Base-by-base conservation (phyloP, 1,140 invertebrate species). In the Oncopodura yosiiana region DNA sequence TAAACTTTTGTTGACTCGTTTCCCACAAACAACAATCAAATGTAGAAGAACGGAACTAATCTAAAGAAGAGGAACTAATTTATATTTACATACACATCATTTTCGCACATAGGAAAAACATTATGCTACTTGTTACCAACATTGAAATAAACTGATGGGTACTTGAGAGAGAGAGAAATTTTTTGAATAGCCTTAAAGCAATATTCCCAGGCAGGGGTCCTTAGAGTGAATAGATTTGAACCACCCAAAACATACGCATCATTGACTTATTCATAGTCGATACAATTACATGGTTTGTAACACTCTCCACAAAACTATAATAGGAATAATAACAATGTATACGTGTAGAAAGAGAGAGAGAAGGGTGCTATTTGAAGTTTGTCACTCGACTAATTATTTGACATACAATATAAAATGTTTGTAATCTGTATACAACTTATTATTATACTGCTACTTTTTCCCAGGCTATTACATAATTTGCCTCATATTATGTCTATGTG, bases 201-300 rank as follows among this genome's bases (percentile, higher is more conserved):
- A n/a, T n/a, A n/a, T n/a, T n/a, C n/a, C n/a, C n/a, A n/a, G n/a
- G n/a, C n/a, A n/a, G n/a, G n/a, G n/a, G n/a, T n/a, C n/a, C n/a
- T n/a, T n/a, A n/a, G n/a, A n/a, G n/a, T n/a, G n/a, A n/a, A n/a
- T 21, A 18, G 34, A 23, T 36, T 38, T 14, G 27, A 42, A 24
- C 37, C 24, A 51, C 54, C 16, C 39, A 44, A 36, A 48, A 37
- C 39, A 50, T 23, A 58, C 38, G 56, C 56, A 39, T 58, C 56
- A 58, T 58, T 58, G 56, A 58, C 56, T 58, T 27, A n/a, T n/a
- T n/a, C n/a, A n/a, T 21, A 21, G 26, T 58, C 36, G 49, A 45
- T 58, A 58, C 49, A 58, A 58, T 58, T 58, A 58, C 56, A 49
- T 48, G 42, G 56, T 52, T 53, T 42, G 53, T 55, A 49, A 48